These are phyloP conservation scores for Paracyprichromis sp. DNA, from an alignment of 2,113 vertebrate genomes.

Conservation along the genomic window DNA sequence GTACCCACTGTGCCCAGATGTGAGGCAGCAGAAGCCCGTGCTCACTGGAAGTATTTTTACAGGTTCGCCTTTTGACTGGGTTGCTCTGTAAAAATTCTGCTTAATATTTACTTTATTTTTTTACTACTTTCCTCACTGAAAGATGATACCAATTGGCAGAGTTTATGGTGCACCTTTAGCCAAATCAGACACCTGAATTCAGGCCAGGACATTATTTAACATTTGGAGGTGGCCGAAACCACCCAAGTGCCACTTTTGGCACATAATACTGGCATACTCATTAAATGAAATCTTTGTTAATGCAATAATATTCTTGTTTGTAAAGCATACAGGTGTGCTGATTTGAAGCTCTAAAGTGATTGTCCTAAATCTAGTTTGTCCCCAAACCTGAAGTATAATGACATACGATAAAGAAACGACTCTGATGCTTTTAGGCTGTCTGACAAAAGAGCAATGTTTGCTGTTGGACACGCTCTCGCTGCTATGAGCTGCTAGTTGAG, in stretches of 20 bases:
- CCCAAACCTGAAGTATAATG: neutral
- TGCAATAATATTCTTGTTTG: neutral
- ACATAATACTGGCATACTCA: neutral
- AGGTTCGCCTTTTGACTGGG: conserved; percentile 34
- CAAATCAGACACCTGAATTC: neutral
- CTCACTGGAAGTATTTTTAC: conserved; percentile 58
- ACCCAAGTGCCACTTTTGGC: conserved; percentile 7
- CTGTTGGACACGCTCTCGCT: neutral
- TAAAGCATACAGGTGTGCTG: neutral
- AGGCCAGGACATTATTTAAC: neutral
- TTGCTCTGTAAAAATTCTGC: conserved; percentile 43
- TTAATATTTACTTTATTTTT: conserved; percentile 64
- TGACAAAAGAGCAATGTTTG: conserved; percentile 27
- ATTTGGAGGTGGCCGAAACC: neutral
- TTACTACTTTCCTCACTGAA: conserved; percentile 56
- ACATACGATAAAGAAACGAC: neutral
- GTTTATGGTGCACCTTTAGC: conserved; percentile 5
- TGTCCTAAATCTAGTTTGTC: neutral
- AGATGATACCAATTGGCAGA: conserved; percentile 18
- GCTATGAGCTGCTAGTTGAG: conserved; percentile 15
- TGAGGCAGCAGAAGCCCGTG: conserved; percentile 20
- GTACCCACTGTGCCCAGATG: conserved; percentile 62
- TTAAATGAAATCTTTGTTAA: neutral
- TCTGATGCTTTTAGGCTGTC: neutral
- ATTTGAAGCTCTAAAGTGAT: neutral